phyloP scores from a whole-genome alignment of 1,140 invertebrate species.

The Rhagoletis pomonella region DNA sequence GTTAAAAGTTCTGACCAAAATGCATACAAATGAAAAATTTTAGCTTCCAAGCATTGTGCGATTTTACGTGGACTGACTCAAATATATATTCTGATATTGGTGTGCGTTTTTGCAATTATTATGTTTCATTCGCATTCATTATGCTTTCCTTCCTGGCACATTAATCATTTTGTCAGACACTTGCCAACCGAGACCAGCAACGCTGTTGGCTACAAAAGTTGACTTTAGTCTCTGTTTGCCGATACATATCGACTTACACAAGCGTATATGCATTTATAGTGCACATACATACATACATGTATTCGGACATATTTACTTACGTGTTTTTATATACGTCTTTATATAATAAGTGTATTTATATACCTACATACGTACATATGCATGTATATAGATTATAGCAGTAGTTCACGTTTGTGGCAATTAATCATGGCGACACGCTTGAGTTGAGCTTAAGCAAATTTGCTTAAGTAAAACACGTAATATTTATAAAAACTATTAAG shows the following conservation, averaged over 20 bases:
- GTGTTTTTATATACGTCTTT: too few species aligned
- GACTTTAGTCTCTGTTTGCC: neutral
- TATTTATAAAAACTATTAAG: slow-evolving; percentile 1
- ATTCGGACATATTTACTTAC: neutral
- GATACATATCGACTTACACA: neutral
- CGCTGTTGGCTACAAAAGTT: neutral
- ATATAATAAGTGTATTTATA: neutral
- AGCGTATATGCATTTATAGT: neutral
- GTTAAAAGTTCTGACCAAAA: too few species aligned
- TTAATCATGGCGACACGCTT: slow-evolving; percentile 14
- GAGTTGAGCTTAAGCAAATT: slow-evolving; percentile 2
- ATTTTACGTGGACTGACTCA: too few species aligned
- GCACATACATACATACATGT: neutral
- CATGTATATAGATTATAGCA: neutral
- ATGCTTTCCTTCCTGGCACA: slow-evolving; percentile 10
- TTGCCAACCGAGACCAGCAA: neutral
- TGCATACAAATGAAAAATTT: too few species aligned
- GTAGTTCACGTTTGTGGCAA: neutral
- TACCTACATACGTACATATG: neutral
- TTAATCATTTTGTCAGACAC: slow-evolving; percentile 27
- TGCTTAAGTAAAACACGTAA: neutral
- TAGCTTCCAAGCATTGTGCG: too few species aligned
- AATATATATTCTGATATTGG: too few species aligned
- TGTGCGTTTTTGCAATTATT: neutral
- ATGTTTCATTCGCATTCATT: slow-evolving; percentile 25